These are phyloP conservation scores for Peromyscus eremicus DNA, from an alignment of 2,797 vertebrate species.

Conservation along the genomic window DNA sequence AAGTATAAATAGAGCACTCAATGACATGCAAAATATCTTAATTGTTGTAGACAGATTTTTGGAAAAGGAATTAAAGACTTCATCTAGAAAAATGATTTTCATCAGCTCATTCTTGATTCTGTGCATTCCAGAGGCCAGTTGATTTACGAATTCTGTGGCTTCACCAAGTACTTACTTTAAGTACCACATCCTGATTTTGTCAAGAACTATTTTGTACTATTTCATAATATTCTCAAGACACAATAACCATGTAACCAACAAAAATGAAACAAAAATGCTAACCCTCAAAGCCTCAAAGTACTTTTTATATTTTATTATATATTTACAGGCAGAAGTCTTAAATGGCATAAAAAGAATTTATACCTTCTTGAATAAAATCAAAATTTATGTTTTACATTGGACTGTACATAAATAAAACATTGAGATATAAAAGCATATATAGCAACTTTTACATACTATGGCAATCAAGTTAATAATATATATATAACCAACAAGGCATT, in stretches of 20 bases:
- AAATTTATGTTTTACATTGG: conserved; percentile 14
- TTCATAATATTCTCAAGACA: conserved; percentile 44
- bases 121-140: conserved; percentile 1
- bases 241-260: conserved; percentile 19
- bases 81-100: conserved; percentile 55
- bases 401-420: conserved; percentile 21
- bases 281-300: conserved; percentile 13
- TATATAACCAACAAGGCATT: neutral
- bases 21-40: conserved; percentile 35
- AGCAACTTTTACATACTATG: conserved; percentile 2
- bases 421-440: neutral
- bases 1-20: conserved; percentile 12
- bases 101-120: conserved; percentile 23
- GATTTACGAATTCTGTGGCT: conserved; percentile 47
- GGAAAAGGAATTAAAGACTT: neutral
- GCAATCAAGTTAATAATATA: neutral
- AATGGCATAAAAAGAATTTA: neutral
- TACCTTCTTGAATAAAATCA: conserved; percentile 8
- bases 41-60: neutral
- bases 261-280: conserved; percentile 35
- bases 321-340: neutral
- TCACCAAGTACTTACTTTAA: conserved; percentile 23
- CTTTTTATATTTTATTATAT: conserved; percentile 32
- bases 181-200: conserved; percentile 52
- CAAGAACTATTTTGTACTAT: conserved; percentile 50